These are phyloP conservation scores for Eustalomyia histrio DNA, from an alignment of 2,888 invertebrate genomes.

Conservation along the genomic window DNA sequence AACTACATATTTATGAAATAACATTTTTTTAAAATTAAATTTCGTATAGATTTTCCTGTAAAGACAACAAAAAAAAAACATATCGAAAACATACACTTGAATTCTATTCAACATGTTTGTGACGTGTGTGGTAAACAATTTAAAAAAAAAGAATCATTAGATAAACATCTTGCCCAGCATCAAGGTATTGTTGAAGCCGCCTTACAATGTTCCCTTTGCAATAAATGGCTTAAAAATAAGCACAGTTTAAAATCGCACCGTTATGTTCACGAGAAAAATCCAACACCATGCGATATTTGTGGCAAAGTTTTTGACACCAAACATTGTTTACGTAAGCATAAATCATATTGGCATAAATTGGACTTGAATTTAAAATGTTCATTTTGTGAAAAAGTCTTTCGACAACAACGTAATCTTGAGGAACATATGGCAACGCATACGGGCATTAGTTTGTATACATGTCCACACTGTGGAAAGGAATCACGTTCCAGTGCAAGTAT, in stretches of 20 bases:
- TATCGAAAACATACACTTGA: constrained; percentile 71
- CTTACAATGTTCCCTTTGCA: constrained; percentile 72
- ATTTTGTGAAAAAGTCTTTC: constrained; percentile 74
- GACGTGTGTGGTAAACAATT: constrained; percentile 75
- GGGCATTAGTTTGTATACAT: constrained; percentile 74
- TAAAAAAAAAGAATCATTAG: constrained; percentile 75
- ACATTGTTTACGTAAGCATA: constrained; percentile 72
- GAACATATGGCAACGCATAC: constrained; percentile 76
- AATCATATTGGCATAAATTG: constrained; percentile 74
- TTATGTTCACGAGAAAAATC: constrained; percentile 62
- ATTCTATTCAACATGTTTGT: constrained; percentile 69
- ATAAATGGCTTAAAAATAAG: constrained; percentile 74
- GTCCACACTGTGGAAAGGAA: constrained; percentile 75
- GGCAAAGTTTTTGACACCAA: constrained; percentile 68
- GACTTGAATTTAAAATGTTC: constrained; percentile 72
- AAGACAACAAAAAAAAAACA: constrained; percentile 72
- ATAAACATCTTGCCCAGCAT: constrained; percentile 72
- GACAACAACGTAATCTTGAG: constrained; percentile 72
- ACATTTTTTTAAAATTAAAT: constrained; percentile 52
- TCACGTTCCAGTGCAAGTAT: constrained; percentile 75
- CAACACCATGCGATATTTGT: constrained; percentile 65
- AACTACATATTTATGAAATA: constrained; percentile 22
- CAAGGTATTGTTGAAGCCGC: constrained; percentile 75
- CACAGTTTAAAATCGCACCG: constrained; percentile 69
- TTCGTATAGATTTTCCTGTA: constrained; percentile 70